Conservation (phyloP, 2,888 invertebrate genomes). For the Aproaerema taeniolella region DNA sequence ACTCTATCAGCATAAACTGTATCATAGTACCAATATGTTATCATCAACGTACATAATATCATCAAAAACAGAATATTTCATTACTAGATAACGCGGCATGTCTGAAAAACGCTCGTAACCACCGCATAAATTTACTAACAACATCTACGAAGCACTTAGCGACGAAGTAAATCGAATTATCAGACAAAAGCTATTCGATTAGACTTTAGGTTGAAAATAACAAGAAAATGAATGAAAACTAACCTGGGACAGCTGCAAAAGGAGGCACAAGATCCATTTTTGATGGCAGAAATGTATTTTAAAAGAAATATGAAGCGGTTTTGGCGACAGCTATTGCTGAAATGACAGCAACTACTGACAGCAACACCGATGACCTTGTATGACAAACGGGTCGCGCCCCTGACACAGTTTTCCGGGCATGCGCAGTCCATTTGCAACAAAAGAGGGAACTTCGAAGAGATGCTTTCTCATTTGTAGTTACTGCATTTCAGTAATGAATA, state of each 20-base stretch:
- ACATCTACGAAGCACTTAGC: conserved; percentile 1
- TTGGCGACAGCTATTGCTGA: conserved; percentile 17
- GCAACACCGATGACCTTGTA: conserved; percentile 65
- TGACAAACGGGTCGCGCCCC: conserved; percentile 48
- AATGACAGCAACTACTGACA: conserved; percentile 35
- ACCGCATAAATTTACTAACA: conserved; percentile 1
- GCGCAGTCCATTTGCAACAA: conserved; percentile 40
- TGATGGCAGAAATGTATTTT: conserved; percentile 4
- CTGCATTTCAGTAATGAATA: too few relatives aligned
- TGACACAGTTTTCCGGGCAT: conserved; percentile 61
- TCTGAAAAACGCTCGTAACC: too few relatives aligned
- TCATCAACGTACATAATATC: too few relatives aligned
- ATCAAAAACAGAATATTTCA: too few relatives aligned
- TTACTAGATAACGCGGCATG: too few relatives aligned
- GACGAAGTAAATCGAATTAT: conserved; percentile 2
- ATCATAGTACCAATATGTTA: too few relatives aligned
- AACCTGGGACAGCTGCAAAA: conserved; percentile 41
- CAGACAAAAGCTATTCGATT: background rate
- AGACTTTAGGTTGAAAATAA: too few relatives aligned
- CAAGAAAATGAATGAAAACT: too few relatives aligned
- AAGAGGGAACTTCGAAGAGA: conserved; percentile 22
- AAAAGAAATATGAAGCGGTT: background rate
- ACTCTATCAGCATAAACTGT: too few relatives aligned
- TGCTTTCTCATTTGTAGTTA: too few relatives aligned
- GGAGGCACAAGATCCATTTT: conserved; percentile 50